phyloP scores from a whole-genome alignment of 2,113 vertebrate species.

The Oncorhynchus mykiss region DNA sequence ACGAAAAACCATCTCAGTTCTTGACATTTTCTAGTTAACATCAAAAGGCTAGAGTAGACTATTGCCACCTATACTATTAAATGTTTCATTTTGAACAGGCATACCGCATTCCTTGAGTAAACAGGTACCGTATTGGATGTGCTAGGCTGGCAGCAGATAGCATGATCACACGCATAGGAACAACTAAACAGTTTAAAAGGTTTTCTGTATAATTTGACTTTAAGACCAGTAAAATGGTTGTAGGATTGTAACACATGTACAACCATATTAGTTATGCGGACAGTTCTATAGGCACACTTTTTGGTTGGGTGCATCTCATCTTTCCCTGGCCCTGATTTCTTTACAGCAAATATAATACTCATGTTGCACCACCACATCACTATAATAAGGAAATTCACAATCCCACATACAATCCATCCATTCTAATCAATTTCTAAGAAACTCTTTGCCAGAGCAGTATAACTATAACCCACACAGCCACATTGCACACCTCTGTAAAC shows the following conservation, averaged over 20 bases:
- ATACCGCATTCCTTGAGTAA: conserved; percentile 6
- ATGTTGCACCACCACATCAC: conserved; percentile 2
- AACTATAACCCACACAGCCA: conserved; percentile 26
- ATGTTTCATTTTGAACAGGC: not conserved
- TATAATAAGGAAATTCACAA: accelerated
- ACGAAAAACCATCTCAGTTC: too few relatives aligned
- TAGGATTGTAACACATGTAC: conserved; percentile 22
- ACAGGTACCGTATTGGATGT: conserved; percentile 46
- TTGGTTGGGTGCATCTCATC: conserved; percentile 35
- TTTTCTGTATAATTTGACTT: not conserved
- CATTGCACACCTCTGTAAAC: conserved; percentile 26
- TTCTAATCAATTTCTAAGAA: not conserved
- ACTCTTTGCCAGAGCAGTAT: accelerated
- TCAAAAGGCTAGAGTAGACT: too few relatives aligned
- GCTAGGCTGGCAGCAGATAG: conserved; percentile 33
- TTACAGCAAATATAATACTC: conserved; percentile 8
- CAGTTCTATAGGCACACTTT: conserved; percentile 30
- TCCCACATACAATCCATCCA: accelerated
- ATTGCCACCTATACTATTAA: not conserved
- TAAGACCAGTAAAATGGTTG: not conserved
- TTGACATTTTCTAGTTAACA: too few relatives aligned
- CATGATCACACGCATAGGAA: accelerated
- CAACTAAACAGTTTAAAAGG: accelerated
- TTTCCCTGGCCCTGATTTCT: not conserved
- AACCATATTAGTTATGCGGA: not conserved